Evolutionary conservation across 2,888 invertebrate species (phyloP), one percentile per base, ranked within the genome.

Genomic region (Drosophila sordidula): DNA sequence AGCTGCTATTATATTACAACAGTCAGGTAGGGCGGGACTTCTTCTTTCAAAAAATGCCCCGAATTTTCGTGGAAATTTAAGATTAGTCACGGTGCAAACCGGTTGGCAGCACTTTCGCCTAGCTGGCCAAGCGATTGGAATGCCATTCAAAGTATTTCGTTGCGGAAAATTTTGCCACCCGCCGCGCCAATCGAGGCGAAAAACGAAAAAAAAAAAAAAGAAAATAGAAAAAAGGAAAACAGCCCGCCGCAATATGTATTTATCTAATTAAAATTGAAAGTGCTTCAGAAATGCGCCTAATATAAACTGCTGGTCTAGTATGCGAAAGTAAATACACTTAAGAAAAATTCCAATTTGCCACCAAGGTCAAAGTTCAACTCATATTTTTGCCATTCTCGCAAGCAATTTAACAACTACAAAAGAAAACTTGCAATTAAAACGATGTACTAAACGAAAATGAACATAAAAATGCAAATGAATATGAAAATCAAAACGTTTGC

Each of bases 241-340:
- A 18, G 18, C 18, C 16, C 36, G 39, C 44, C 46, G 16, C 52
- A 65, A 49, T 29, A 46, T 59, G 29, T 64, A 56, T 70, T 75
- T 59, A 54, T 75, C 55, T 67, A 67, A 75, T 75, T 75, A 75
- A 71, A 70, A 75, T 49, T 62, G 32, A 70, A 75, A 75, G 55
- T 49, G 67, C 61, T 12, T 46, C 26, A 51, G 42, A 41, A 41
- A 51, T 45, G 52, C 46, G 55, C 25, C 42, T 38, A 44, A 52
- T 32, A 51, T 49, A 45, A 55, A 69, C 55, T 32, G 42, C 18
- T 59, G 47, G 32, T 42, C 42, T 39, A 39, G 44, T 41, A 51
- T 55, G 25, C 32, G 42, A 50, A 12, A 16, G 6, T 32, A 63
- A 51, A 45, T 14, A 44, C 6, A 32, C 26, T 42, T 41, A 42